Conservation (phyloP, 1,140 invertebrate species). For the Tribolium madens region DNA sequence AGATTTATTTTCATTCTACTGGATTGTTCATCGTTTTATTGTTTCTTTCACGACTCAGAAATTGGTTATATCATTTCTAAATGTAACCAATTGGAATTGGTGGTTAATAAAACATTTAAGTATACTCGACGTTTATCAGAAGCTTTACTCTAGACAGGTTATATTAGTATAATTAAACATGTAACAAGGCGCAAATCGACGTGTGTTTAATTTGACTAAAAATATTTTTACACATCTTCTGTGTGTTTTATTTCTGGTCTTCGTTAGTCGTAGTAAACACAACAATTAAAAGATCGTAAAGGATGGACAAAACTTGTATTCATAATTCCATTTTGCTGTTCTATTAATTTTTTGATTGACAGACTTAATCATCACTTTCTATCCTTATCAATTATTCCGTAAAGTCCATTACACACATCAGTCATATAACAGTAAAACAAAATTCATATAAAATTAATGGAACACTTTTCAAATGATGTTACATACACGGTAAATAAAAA, state of each 20-base stretch:
- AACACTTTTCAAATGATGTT: too few species aligned
- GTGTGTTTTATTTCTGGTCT: neutral
- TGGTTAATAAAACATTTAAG: neutral
- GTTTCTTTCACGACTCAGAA: constrained; percentile 6
- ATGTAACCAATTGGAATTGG: too few species aligned
- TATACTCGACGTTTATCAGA: neutral
- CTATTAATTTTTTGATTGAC: neutral
- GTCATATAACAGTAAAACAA: too few species aligned
- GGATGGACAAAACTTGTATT: neutral
- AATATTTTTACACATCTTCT: neutral
- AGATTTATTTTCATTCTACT: constrained; percentile 31
- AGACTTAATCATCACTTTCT: neutral
- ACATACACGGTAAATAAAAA: too few species aligned
- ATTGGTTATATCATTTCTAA: neutral
- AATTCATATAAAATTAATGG: too few species aligned
- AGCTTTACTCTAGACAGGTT: neutral
- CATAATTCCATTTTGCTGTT: neutral
- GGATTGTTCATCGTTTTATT: constrained; percentile 35
- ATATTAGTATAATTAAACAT: neutral
- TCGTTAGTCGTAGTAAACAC: neutral
- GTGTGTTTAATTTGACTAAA: neutral
- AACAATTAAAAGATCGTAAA: neutral
- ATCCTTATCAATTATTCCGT: neutral
- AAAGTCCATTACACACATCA: neutral
- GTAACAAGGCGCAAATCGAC: neutral